Conservation (phyloP, 2,888 invertebrate genomes). For the Sthenelais limicola region DNA sequence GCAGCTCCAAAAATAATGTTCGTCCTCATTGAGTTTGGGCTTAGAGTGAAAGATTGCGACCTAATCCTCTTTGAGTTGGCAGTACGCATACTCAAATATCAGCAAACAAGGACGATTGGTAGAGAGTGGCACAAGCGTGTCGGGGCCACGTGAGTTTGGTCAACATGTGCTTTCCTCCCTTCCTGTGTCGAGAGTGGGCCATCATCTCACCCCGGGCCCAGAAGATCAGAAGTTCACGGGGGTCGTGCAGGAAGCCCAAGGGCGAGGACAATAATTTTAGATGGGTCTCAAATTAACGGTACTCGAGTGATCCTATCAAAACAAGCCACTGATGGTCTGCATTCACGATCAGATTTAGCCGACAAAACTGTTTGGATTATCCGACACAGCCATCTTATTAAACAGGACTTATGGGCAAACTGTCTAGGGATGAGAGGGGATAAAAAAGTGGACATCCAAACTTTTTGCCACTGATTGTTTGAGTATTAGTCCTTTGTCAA, state of each 20-base stretch:
- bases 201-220: conserved; percentile 13
- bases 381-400: background rate
- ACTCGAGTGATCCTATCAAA: conserved; percentile 1
- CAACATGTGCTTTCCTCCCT: conserved; percentile 17
- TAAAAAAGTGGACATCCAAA: conserved; percentile 9
- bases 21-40: background rate
- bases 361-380: conserved; percentile 12
- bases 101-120: background rate
- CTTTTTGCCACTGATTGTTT: too few relatives aligned
- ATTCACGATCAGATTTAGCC: conserved; percentile 33
- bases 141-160: conserved; percentile 9
- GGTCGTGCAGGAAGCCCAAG: too few relatives aligned
- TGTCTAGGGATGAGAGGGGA: background rate
- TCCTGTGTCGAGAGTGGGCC: conserved; percentile 14
- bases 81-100: conserved; percentile 25
- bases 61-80: conserved; percentile 17
- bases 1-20: background rate
- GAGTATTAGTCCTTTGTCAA: too few relatives aligned
- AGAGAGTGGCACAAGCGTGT: background rate
- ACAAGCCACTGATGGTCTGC: conserved; percentile 2
- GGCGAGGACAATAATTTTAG: conserved; percentile 15
- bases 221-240: background rate
- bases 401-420: conserved; percentile 5
- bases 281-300: conserved; percentile 16
- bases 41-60: conserved; percentile 22